Percentiles rank a stretch among this genome's conserved stretches.
phyloP scores from a whole-genome alignment of 2,888 invertebrate genomes.

The Nemotelus nigrinus region DNA sequence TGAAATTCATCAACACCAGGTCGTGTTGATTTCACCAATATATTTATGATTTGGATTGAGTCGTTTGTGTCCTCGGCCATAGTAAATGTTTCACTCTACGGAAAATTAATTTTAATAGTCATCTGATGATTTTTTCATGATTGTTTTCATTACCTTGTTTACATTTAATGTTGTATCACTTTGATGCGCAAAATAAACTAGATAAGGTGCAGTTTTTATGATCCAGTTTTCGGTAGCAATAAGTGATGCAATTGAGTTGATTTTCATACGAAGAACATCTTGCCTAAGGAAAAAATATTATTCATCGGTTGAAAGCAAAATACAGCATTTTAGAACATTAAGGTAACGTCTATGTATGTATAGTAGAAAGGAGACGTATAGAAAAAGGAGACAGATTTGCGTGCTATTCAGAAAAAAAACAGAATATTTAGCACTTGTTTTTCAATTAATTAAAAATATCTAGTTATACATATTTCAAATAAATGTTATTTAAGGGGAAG shows the following conservation, averaged over 20 bases:
- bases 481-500: too few species aligned
- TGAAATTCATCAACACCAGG: constrained; percentile 70
- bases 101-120: constrained; percentile 8
- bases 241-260: constrained; percentile 75
- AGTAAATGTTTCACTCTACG: constrained; percentile 74
- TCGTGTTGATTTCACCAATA: constrained; percentile 76
- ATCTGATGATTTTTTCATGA: neutral
- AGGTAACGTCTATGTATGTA: too few species aligned
- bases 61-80: constrained; percentile 75
- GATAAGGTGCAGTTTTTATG: constrained; percentile 81
- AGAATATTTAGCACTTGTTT: neutral
- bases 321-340: neutral
- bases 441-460: too few species aligned
- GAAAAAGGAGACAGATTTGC: neutral
- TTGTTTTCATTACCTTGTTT: constrained; percentile 67
- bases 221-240: constrained; percentile 89
- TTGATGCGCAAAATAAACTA: constrained; percentile 80
- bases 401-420: neutral
- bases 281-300: constrained; percentile 67
- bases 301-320: constrained; percentile 51
- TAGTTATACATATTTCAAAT: too few species aligned
- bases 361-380: too few species aligned
- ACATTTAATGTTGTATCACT: constrained; percentile 80
- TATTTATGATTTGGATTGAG: constrained; percentile 83
- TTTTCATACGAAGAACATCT: constrained; percentile 76